Evolutionary conservation across 2,113 vertebrate species (phyloP).

Genomic region (Oreocharis arfaki): DNA sequence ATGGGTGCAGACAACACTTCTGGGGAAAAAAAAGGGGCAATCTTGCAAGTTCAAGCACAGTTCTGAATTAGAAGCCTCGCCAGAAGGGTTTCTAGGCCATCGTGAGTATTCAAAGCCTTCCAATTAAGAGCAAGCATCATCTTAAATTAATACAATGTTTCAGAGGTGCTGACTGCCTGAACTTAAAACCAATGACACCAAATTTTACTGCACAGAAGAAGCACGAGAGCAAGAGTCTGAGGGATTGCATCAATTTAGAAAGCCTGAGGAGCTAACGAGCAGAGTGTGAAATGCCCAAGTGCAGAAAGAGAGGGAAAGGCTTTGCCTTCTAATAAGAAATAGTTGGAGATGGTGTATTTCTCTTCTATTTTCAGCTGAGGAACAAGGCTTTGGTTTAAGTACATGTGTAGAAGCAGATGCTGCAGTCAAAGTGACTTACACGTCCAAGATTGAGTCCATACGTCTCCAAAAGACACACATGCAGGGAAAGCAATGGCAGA

Average conservation of each 20-base stretch:
- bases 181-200: neutral
- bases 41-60: neutral
- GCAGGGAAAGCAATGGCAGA: neutral
- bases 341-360: neutral
- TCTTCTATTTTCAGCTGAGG: neutral
- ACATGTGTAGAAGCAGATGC: neutral
- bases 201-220: neutral
- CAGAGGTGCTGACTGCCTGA: neutral
- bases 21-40: neutral
- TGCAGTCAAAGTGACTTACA: neutral
- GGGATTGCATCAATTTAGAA: neutral
- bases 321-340: neutral
- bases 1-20: rapidly evolving
- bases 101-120: neutral
- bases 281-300: neutral
- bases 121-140: neutral
- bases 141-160: neutral
- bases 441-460: neutral
- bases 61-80: neutral
- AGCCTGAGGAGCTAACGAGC: neutral
- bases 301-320: neutral
- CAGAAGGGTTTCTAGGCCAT: neutral
- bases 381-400: neutral
- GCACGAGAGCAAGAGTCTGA: neutral
- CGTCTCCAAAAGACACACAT: rapidly evolving